Evolutionary conservation across 2,113 vertebrate genomes (phyloP).

Genomic region (Cephalopholis sonnerati): DNA sequence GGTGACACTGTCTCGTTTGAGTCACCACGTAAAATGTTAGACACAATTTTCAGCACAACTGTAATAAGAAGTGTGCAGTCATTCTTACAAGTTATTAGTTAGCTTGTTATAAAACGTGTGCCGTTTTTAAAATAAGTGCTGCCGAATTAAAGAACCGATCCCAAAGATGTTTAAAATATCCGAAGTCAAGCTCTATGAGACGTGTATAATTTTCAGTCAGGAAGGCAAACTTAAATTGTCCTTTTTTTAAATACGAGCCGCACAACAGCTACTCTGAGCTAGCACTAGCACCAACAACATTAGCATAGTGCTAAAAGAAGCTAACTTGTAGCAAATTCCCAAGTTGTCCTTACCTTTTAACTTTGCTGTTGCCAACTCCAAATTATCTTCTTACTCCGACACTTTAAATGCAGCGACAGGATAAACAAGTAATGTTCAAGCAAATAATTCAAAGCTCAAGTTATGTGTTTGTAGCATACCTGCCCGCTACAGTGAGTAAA

Average conservation of each 20-base stretch:
- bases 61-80: neutral
- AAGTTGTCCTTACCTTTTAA: rapidly evolving
- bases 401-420: neutral
- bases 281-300: neutral
- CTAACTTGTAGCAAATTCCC: neutral
- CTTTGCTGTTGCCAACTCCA: neutral
- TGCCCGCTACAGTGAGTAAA: slow-evolving; percentile 9
- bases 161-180: rapidly evolving
- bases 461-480: neutral
- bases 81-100: neutral
- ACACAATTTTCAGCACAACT: neutral
- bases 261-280: neutral
- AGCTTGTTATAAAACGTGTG: neutral
- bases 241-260: neutral
- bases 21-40: neutral
- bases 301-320: slow-evolving; percentile 33
- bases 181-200: rapidly evolving
- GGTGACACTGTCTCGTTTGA: neutral
- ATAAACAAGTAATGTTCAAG: neutral
- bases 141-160: neutral
- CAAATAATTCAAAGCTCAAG: rapidly evolving
- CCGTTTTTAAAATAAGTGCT: neutral
- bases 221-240: neutral
- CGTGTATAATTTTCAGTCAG: rapidly evolving
- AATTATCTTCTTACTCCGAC: rapidly evolving